Conservation (phyloP, 1,140 invertebrate genomes). For the Neotoxoptera formosana region DNA sequence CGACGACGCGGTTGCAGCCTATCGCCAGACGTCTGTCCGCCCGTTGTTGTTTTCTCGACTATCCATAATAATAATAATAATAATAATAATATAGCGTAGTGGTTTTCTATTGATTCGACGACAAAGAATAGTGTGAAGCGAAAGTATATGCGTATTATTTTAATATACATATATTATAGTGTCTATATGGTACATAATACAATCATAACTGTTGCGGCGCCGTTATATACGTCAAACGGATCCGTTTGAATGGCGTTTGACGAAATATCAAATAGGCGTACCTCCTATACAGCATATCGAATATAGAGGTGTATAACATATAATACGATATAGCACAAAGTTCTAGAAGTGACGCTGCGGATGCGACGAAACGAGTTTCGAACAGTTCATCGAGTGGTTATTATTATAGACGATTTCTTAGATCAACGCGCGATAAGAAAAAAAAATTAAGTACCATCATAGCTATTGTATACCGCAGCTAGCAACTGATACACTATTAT, state of each 20-base stretch:
- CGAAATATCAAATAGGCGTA: background rate
- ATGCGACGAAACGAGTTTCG: background rate
- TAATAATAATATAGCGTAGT: background rate
- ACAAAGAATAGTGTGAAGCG: background rate
- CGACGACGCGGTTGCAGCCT: background rate
- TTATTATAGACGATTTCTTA: background rate
- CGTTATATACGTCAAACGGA: background rate
- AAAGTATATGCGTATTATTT: background rate
- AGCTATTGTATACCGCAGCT: background rate
- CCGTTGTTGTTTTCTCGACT: conserved; percentile 20
- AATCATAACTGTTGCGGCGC: background rate
- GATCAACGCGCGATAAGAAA: background rate
- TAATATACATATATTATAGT: no score
- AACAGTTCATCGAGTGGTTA: background rate
- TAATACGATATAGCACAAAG: background rate
- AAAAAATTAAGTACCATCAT: background rate
- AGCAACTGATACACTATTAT: background rate
- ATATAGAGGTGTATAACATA: background rate
- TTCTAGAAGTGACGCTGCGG: background rate
- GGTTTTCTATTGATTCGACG: conserved; percentile 21
- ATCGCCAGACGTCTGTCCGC: background rate
- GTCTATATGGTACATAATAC: background rate
- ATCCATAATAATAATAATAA: background rate
- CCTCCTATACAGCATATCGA: no score
- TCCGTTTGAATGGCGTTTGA: background rate